Conservation (phyloP, 2,113 vertebrate genomes). For the Odocoileus virginianus region DNA sequence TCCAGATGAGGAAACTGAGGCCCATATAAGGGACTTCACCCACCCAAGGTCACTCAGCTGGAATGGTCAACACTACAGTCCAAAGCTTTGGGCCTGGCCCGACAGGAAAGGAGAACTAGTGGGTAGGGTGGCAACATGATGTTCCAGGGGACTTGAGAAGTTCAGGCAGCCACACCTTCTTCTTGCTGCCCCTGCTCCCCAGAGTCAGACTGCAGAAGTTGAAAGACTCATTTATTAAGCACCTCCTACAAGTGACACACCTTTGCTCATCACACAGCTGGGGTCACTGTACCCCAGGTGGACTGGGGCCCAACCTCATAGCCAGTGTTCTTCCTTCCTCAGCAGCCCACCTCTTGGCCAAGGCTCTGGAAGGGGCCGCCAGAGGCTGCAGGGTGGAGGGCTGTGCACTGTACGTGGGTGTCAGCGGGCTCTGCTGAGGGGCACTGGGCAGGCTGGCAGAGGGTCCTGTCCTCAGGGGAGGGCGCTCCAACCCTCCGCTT, state of each 20-base stretch:
- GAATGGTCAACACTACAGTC: neutral
- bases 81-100: neutral
- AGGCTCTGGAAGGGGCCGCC: neutral
- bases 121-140: no score
- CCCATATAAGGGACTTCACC: neutral
- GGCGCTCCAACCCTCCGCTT: neutral
- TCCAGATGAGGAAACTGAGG: neutral
- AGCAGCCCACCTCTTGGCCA: neutral
- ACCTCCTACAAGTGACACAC: neutral
- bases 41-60: neutral
- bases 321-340: neutral
- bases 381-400: rapidly evolving
- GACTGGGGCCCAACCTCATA: slow-evolving; percentile 4
- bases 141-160: neutral
- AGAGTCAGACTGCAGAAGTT: neutral
- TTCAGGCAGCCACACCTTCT: neutral
- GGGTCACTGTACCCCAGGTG: neutral
- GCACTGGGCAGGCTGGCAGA: neutral
- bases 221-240: slow-evolving; percentile 32
- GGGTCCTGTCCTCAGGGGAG: neutral
- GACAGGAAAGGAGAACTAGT: neutral
- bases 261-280: neutral
- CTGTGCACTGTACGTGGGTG: rapidly evolving
- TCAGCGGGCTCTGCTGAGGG: rapidly evolving
- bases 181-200: neutral